phyloP scores from a whole-genome alignment of 2,113 vertebrate species.

The Australoheros scitulus region DNA sequence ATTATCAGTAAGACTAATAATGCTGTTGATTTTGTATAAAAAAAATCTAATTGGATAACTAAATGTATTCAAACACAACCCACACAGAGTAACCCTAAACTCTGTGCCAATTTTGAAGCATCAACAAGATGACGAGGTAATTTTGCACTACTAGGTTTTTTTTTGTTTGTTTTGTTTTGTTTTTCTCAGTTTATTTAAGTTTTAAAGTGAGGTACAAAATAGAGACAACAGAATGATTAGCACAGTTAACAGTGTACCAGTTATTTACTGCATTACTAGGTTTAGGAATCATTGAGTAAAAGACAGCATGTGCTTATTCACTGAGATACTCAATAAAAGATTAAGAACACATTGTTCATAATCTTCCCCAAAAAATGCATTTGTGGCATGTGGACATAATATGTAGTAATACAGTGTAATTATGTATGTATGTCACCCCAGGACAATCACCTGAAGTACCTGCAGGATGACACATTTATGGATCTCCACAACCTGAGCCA shows the following conservation, averaged over 20 bases:
- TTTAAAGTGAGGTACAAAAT: no score
- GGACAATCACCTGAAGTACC: constrained; percentile 95
- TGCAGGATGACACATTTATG: constrained; percentile 94
- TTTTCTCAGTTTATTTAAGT: no score
- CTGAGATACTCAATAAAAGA: neutral
- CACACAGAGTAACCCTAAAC: neutral
- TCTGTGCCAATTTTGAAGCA: neutral
- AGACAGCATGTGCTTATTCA: neutral
- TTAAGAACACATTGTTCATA: neutral
- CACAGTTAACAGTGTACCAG: no score
- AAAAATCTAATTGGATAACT: neutral
- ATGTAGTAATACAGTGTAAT: neutral
- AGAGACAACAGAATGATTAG: no score
- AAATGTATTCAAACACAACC: neutral
- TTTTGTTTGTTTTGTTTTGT: no score
- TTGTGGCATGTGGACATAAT: neutral
- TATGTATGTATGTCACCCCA: constrained; percentile 33
- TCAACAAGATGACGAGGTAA: neutral
- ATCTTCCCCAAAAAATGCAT: neutral
- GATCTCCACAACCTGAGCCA: constrained; percentile 98
- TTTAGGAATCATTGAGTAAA: neutral
- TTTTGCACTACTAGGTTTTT: neutral
- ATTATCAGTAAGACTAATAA: neutral
- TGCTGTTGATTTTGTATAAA: neutral
- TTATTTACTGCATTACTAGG: no score